Percentiles rank a stretch among this genome's conserved stretches.
phyloP scores from a whole-genome alignment of 2,113 vertebrate species.

The Gambusia affinis region DNA sequence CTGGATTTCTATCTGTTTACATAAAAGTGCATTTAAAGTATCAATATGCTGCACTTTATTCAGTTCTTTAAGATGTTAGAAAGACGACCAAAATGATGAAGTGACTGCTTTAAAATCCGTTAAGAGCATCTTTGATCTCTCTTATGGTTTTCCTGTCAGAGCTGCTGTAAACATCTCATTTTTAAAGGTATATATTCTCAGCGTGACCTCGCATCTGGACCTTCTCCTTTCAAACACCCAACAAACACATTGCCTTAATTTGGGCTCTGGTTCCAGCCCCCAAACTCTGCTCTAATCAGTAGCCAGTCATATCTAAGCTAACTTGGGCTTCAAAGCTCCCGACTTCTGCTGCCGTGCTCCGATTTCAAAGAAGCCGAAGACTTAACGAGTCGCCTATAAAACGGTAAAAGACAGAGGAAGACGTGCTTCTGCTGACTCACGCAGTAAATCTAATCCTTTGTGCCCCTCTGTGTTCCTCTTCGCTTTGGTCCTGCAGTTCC shows the following conservation, averaged over 20 bases:
- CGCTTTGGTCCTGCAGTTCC: conserved; percentile 81
- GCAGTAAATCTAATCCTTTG: conserved; percentile 56
- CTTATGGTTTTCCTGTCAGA: conserved; percentile 8
- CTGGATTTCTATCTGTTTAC: conserved; percentile 23
- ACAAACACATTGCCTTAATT: conserved; percentile 61
- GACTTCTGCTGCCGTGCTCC: conserved; percentile 41
- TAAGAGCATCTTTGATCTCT: background rate
- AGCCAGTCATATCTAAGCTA: conserved; percentile 62
- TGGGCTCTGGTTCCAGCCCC: conserved; percentile 65
- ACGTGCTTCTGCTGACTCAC: conserved; percentile 28
- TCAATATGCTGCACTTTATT: background rate
- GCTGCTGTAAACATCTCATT: conserved; percentile 13
- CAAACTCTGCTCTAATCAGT: conserved; percentile 66
- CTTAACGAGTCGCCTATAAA: conserved; percentile 67
- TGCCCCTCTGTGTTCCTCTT: conserved; percentile 23
- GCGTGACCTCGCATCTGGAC: conserved; percentile 64
- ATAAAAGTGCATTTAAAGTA: background rate
- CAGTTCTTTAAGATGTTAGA: background rate
- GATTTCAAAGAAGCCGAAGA: conserved; percentile 64
- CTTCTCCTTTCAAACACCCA: conserved; percentile 63
- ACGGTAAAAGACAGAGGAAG: conserved; percentile 49
- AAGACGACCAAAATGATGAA: background rate
- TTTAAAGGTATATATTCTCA: conserved; percentile 35
- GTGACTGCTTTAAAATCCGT: background rate
- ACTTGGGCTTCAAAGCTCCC: conserved; percentile 63